Evolutionary conservation across 2,888 invertebrate genomes (phyloP), one percentile per base, ranked within the genome.

Genomic region (Parelbella ahira): DNA sequence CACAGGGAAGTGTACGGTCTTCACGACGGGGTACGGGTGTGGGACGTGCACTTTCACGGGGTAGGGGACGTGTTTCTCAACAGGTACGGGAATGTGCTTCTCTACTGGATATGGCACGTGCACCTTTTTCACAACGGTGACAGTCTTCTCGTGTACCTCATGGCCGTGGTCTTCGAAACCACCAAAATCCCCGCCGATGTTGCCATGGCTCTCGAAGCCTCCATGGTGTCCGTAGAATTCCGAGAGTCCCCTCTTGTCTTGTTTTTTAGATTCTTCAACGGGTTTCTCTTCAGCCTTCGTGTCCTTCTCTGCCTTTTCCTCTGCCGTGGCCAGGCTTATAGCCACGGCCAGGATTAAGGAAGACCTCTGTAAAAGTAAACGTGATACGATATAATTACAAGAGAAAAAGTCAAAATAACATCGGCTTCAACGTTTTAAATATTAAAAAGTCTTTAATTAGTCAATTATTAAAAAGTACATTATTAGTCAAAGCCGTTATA

Each of bases 81-180:
- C 91, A 1, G 93, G 93, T 33, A 91, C 89, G 3, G 83, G 91
- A 34, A 93, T 86, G 23, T 89, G 88, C 60, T 93, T 93, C 57
- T 92, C 92, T 0, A 94, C 93, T 18, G 93, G 92, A 62, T 92
- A 93, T 0, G 93, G 93, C 11, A 90, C 91, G 9, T 91, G 88
- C 11, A 95, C 91, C 50, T 94, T 93, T 65, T 93, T 94, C 36
- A 91, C 82, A 33, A 92, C 81, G 5, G 92, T 93, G 54, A 92
- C 86, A 5, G 91, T 91, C 74, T 92, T 93, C 52, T 88, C 88
- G 56, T 92, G 91, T 44, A 87, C 74, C 49, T 86, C 84, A 37
- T 72, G 68, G 21, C 51, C 53, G 13, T 53, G 53, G 2, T 55
- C 53, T 9, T 54, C 61, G n/a, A 36, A 32, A 5, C 47, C 45